A percentile compares a stretch with the other conserved stretches of the same genome.
Conservation (phyloP, 23 tunicate genomes). For the Halocynthia roretzi region DNA sequence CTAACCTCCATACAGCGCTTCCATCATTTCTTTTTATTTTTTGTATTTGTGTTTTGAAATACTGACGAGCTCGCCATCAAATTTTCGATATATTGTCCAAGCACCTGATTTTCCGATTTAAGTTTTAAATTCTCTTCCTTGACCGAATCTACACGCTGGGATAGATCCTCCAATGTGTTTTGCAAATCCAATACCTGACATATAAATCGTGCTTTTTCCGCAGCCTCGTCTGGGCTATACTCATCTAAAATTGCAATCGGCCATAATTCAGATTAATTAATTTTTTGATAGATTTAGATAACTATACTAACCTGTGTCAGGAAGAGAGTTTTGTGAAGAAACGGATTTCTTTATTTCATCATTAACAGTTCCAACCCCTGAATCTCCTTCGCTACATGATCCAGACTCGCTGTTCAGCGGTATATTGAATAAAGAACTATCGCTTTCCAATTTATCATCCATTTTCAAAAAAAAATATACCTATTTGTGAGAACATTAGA, state of each 20-base stretch:
- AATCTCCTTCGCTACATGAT: conserved; percentile 9
- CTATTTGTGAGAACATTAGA: too few species aligned
- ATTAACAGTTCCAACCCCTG: not conserved
- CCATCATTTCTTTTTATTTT: conserved; percentile 47
- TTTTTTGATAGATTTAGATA: not conserved
- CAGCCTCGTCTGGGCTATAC: conserved; percentile 75
- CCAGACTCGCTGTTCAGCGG: conserved; percentile 32
- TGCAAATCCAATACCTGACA: conserved; percentile 89
- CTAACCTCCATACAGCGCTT: too few species aligned
- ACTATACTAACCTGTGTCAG: conserved; percentile 3
- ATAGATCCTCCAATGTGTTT: conserved; percentile 89
- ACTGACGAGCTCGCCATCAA: conserved; percentile 97
- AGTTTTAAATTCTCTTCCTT: conserved; percentile 96
- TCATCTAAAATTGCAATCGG: conserved; percentile 6
- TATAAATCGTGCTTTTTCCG: conserved; percentile 84
- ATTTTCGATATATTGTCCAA: conserved; percentile 95
- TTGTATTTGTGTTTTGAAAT: conserved; percentile 84
- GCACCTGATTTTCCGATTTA: conserved; percentile 95
- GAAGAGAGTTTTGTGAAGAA: not conserved
- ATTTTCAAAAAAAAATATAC: not conserved
- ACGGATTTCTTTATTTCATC: not conserved
- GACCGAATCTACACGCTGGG: conserved; percentile 95
- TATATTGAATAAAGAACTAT: conserved; percentile 25
- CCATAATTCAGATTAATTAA: not conserved
- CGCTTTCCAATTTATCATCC: conserved; percentile 15